Percentiles rank a stretch among this genome's conserved stretches.
Evolutionary conservation across 2,797 vertebrate species (phyloP).

Genomic region (Lepidocolaptes lacrymiger): DNA sequence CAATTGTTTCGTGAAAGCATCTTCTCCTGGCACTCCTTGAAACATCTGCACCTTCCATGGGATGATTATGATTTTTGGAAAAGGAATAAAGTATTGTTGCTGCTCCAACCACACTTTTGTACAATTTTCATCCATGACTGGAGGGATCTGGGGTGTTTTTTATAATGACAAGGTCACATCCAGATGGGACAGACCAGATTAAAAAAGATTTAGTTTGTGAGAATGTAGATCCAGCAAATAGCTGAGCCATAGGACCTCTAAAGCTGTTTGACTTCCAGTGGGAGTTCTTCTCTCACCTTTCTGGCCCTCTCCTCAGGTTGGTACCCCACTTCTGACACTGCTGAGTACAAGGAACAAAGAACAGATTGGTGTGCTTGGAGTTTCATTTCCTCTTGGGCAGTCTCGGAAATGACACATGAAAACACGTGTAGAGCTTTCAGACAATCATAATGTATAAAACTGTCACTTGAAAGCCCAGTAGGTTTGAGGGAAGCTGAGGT

Average conservation of each 20-base stretch:
- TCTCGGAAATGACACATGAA: not conserved
- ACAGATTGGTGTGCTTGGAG: not conserved
- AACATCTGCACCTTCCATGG: not conserved
- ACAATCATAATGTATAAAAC: not conserved
- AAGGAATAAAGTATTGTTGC: not conserved
- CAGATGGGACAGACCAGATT: not conserved
- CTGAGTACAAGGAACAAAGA: not conserved
- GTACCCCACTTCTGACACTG: not conserved
- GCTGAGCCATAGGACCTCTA: not conserved
- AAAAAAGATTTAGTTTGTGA: not conserved
- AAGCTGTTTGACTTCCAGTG: not conserved
- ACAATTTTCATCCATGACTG: not conserved
- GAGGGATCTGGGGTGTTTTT: not conserved
- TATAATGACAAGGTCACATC: not conserved
- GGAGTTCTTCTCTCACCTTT: not conserved
- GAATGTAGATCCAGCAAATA: not conserved
- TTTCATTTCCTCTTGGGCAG: not conserved
- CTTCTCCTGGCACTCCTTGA: not conserved
- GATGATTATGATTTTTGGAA: not conserved
- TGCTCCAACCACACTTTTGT: not conserved
- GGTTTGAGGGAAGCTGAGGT: not conserved
- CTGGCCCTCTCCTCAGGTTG: not conserved
- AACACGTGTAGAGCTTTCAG: not conserved
- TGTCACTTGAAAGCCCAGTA: not conserved
- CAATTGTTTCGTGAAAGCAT: not conserved